Percentiles rank a stretch among this genome's conserved stretches.
phyloP scores from a whole-genome alignment of 2,888 invertebrate species.

The Monoplex corrugatus region DNA sequence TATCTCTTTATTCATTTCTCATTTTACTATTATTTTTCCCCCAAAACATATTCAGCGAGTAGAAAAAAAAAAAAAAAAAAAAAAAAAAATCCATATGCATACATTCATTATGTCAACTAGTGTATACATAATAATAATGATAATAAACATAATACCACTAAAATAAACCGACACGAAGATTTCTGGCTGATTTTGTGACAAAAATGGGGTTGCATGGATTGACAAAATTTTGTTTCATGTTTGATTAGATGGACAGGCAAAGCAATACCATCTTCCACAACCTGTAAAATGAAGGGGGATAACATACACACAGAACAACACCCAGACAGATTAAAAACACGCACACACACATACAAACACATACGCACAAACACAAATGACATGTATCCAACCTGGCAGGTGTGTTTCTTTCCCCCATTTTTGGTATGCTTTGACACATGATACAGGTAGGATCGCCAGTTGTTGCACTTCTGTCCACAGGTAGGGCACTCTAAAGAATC shows the following conservation, averaged over 20 bases:
- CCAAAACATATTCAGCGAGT: neutral
- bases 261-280: no score
- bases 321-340: neutral
- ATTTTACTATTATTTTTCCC: no score
- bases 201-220: no score
- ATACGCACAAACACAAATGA: neutral
- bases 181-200: no score
- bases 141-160: no score
- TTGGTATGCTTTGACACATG: slow-evolving; percentile 58
- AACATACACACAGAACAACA: neutral
- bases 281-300: no score
- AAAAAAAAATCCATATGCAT: neutral
- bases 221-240: no score
- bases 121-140: neutral
- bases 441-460: slow-evolving; percentile 59
- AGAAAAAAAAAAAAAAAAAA: neutral
- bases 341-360: neutral
- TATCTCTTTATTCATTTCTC: no score
- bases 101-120: neutral
- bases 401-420: slow-evolving; percentile 56
- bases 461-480: slow-evolving; percentile 56
- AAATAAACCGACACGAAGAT: no score
- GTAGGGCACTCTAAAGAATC: slow-evolving; percentile 55
- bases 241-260: no score
- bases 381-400: slow-evolving; percentile 42